Conservation (phyloP, 1,140 invertebrate genomes). For the Drosophila carrolli region DNA sequence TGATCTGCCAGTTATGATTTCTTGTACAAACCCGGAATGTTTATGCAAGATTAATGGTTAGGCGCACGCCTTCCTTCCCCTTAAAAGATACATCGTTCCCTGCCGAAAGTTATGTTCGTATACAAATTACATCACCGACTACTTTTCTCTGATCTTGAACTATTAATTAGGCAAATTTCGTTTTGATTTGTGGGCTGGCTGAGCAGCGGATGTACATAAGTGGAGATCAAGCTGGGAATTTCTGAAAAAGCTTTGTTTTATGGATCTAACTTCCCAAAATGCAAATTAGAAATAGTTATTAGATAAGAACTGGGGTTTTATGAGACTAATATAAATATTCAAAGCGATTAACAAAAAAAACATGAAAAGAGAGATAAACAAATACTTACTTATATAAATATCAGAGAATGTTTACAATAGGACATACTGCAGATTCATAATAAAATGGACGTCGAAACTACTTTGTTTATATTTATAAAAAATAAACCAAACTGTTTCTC, state of each 20-base stretch:
- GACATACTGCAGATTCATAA: no score
- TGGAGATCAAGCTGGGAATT: conserved; percentile 17
- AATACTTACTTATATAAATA: no score
- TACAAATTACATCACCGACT: conserved; percentile 44
- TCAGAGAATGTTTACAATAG: no score
- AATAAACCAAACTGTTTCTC: background rate
- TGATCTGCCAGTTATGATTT: conserved; percentile 62
- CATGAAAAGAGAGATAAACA: no score
- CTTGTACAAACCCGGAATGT: conserved; percentile 65
- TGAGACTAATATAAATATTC: no score
- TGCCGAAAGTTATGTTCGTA: conserved; percentile 11
- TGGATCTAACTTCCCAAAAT: background rate
- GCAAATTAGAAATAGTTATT: background rate
- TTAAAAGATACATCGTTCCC: conserved; percentile 16
- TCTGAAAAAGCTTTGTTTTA: conserved; percentile 19
- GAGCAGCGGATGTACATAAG: conserved; percentile 56
- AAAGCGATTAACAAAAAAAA: no score
- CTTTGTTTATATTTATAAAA: background rate
- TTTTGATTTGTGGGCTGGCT: conserved; percentile 50
- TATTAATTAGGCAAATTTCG: conserved; percentile 65
- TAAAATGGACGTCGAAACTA: no score
- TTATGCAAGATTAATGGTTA: conserved; percentile 79
- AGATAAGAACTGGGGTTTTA: background rate
- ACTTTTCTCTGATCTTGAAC: conserved; percentile 47
- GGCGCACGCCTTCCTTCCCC: conserved; percentile 70